A percentile compares a stretch with the other conserved stretches of the same genome.
Evolutionary conservation across 1,140 invertebrate genomes (phyloP).

Genomic region (Drosophila seguyi): DNA sequence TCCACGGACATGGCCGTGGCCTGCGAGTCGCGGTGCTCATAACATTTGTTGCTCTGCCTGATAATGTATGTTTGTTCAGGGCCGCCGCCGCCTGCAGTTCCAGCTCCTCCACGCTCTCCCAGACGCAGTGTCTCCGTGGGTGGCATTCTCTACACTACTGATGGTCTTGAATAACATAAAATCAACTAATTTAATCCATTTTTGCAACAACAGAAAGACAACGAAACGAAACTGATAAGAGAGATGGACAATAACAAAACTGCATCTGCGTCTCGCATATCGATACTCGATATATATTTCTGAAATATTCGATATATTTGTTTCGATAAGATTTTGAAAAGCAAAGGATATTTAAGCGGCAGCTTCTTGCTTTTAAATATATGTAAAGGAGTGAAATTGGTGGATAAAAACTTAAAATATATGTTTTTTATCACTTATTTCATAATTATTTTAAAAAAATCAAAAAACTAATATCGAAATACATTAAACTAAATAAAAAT

Average conservation of each 20-base stretch:
- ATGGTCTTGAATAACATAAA: slow-evolving; percentile 37
- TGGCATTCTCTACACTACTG: slow-evolving; percentile 49
- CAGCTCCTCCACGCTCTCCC: slow-evolving; percentile 43
- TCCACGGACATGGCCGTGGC: slow-evolving; percentile 97
- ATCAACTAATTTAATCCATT: slow-evolving; percentile 32
- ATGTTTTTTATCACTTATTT: too few species aligned
- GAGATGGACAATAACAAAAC: slow-evolving; percentile 21
- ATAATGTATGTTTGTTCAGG: slow-evolving; percentile 72
- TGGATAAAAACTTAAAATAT: too few species aligned
- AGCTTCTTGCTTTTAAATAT: background rate
- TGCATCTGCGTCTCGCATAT: background rate
- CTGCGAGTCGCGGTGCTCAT: slow-evolving; percentile 87
- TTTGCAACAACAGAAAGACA: slow-evolving; percentile 24
- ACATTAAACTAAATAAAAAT: too few species aligned
- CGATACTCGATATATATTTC: background rate
- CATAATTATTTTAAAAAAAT: too few species aligned
- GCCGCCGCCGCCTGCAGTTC: slow-evolving; percentile 24
- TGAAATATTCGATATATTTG: background rate
- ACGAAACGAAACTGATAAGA: slow-evolving; percentile 43
- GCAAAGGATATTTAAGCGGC: background rate
- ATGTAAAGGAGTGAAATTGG: too few species aligned
- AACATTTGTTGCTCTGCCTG: slow-evolving; percentile 76
- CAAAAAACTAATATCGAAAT: too few species aligned
- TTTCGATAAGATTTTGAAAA: background rate
- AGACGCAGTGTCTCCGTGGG: slow-evolving; percentile 70